Evolutionary conservation across 2,113 vertebrate genomes (phyloP), one percentile per base, ranked within the genome.

Genomic region (Corydoras maculifer): DNA sequence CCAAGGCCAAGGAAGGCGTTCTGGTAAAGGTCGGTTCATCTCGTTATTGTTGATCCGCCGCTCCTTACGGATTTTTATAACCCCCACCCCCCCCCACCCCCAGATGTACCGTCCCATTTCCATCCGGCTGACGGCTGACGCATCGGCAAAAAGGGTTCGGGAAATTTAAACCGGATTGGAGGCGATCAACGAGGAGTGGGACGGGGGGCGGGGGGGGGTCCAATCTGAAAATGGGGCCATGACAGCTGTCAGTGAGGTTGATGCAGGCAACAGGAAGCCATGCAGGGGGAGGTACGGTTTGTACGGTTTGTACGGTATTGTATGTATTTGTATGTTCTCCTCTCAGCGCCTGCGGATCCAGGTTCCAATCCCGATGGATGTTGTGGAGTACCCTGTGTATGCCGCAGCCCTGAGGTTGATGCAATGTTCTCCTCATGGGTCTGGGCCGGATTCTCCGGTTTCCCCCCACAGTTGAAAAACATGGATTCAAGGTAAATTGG

Each of bases 11-110:
- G n/a, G n/a, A 11, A 61, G 53, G 57, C 18, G 57, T 61, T 30
- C 31, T 64, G n/a, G 58, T 62, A 67, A 62, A 74, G 66, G 14
- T 3, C 4, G 9, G 55, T 35, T 43, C 72, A 62, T 72, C 62
- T 43, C 31, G 15, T 72, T 72, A 65, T 72, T 72, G 58, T 67
- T 59, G 58, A 61, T 66, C 64, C 9, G 7, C 30, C 13, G 50
- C 72, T 29, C 49, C 50, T 73, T 11, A 1, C 10, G 49, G 50
- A 55, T 68, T 58, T 58, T 62, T 67, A 62, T 29, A 30, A 25
- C 18, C 18, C 18, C 18, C 18, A 1, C 18, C 18, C 18, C 18
- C 18, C 18, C 49, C 64, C 15, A 64, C 48, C 61, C 62, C 62
- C 31, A 43, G 8, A 61, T 11, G 30, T n/a, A 29, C 55, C 3